Evolutionary conservation across 2,797 vertebrate genomes (phyloP).

Genomic region (Parauchenoglanis punctatus): DNA sequence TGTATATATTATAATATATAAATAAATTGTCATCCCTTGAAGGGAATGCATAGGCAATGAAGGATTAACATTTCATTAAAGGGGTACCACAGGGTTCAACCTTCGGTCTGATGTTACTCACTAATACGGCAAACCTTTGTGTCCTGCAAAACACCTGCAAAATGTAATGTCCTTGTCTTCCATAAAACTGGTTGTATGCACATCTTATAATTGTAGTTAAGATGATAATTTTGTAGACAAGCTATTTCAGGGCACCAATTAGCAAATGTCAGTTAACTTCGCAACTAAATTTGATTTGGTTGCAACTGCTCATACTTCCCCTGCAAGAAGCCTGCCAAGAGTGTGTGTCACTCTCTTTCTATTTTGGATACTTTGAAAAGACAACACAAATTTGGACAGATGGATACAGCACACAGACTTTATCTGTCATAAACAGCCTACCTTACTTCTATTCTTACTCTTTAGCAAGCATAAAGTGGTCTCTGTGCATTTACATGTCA

Average conservation of each 20-base stretch:
- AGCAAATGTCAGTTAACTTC: constrained; percentile 30
- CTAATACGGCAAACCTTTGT: background rate
- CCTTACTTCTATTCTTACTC: constrained; percentile 46
- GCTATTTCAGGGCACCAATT: constrained; percentile 27
- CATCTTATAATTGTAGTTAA: background rate
- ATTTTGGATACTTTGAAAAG: constrained; percentile 42
- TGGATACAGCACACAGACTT: constrained; percentile 40
- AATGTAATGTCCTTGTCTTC: background rate
- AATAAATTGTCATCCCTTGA: background rate
- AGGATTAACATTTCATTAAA: background rate
- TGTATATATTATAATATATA: background rate
- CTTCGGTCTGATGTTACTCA: background rate
- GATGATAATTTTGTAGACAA: constrained; percentile 9
- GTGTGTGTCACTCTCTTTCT: constrained; percentile 36
- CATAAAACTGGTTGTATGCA: background rate
- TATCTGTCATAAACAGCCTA: constrained; percentile 31
- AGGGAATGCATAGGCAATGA: background rate
- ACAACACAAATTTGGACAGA: constrained; percentile 40
- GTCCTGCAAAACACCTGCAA: background rate
- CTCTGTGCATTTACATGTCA: background rate
- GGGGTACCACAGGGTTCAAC: background rate
- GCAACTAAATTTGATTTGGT: constrained; percentile 38
- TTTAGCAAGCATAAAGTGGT: background rate
- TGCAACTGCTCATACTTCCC: constrained; percentile 42
- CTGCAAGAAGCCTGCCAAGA: constrained; percentile 38